These are phyloP conservation scores for Axinella damicornis DNA, from an alignment of 37 sponge, comb jelly and placozoan species.

Conservation along the genomic window DNA sequence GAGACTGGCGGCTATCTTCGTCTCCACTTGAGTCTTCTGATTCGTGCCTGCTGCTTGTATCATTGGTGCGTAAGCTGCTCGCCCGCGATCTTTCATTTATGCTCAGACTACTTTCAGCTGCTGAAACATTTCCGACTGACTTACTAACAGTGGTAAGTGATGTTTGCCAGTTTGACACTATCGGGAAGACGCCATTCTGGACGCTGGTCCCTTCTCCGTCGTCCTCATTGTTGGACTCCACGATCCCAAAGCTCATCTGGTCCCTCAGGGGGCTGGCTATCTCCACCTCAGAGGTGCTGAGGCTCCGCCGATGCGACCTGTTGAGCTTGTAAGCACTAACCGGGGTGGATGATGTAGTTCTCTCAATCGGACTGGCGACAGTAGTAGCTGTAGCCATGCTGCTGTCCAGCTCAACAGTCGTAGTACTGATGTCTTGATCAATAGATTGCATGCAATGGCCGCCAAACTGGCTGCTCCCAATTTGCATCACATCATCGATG, in stretches of 20 bases:
- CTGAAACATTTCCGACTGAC: too few species aligned
- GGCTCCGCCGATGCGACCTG: conserved; percentile 34
- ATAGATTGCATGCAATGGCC: too few species aligned
- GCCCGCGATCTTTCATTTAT: conserved; percentile 21
- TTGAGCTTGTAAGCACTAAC: too few species aligned
- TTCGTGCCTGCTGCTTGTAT: conserved; percentile 35
- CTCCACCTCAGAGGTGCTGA: conserved; percentile 29
- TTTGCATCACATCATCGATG: too few species aligned
- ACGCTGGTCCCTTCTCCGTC: too few species aligned
- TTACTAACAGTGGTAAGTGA: too few species aligned
- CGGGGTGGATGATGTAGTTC: not conserved
- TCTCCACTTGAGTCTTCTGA: conserved; percentile 25
- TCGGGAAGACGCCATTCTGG: too few species aligned
- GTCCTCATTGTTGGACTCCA: too few species aligned
- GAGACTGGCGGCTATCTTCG: conserved; percentile 13
- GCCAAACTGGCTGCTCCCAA: too few species aligned
- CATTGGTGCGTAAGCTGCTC: conserved; percentile 20
- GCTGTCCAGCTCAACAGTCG: not conserved
- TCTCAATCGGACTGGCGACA: not conserved
- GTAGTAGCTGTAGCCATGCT: not conserved
- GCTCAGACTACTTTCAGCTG: not conserved
- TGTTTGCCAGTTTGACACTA: too few species aligned
- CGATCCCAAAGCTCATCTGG: too few species aligned
- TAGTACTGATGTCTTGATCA: too few species aligned
- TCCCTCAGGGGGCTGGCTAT: not conserved